Conservation (phyloP, 2,797 vertebrate species). For the Halcyon chelicuti region DNA sequence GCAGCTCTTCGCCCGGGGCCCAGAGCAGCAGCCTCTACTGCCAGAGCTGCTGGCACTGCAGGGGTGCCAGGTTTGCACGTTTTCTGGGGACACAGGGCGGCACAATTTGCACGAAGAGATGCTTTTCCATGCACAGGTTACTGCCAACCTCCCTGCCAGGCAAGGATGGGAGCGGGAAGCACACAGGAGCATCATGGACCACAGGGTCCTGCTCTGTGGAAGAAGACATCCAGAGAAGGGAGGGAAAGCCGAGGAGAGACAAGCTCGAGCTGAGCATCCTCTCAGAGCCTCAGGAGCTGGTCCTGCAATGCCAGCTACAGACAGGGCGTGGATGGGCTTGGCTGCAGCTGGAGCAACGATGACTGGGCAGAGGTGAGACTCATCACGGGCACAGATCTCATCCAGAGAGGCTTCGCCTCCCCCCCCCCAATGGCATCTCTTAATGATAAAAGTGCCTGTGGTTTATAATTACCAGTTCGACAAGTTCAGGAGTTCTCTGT, state of each 20-base stretch:
- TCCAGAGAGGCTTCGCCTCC: not conserved
- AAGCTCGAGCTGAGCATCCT: not conserved
- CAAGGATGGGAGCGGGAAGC: rapidly evolving
- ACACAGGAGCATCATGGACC: too few species aligned
- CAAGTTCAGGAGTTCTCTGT: constrained; percentile 84
- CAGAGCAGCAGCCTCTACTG: not conserved
- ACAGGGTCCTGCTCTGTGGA: rapidly evolving
- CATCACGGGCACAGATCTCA: not conserved
- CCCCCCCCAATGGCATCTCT: constrained; percentile 71
- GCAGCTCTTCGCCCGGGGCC: not conserved
- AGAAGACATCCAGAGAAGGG: not conserved
- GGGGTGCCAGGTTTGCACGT: not conserved
- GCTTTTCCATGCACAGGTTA: not conserved
- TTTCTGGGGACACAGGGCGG: too few species aligned
- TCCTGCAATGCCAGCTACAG: rapidly evolving
- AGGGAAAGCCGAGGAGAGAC: not conserved
- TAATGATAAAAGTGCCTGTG: constrained; percentile 77
- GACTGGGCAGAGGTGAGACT: not conserved
- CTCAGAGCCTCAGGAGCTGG: not conserved
- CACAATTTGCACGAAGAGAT: not conserved
- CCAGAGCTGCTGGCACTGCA: too few species aligned
- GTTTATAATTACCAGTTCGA: constrained; percentile 86
- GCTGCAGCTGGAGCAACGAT: not conserved
- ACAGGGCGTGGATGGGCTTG: rapidly evolving
- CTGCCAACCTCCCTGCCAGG: not conserved